Evolutionary conservation across 2,113 vertebrate genomes (phyloP).

Genomic region (Lasiurus borealis): DNA sequence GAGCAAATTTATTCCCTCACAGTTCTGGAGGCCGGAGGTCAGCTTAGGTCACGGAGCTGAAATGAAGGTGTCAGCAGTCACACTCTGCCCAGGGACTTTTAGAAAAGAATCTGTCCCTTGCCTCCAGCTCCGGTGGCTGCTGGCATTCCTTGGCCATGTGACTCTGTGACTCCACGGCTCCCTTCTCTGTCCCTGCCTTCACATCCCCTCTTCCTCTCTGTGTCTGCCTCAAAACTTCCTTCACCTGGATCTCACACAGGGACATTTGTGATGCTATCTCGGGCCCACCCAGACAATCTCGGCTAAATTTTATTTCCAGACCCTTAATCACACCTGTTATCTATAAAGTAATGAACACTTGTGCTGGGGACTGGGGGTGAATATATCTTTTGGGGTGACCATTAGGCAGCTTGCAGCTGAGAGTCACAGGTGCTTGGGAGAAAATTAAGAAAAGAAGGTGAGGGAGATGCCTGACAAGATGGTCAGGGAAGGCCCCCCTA

Average conservation of each 20-base stretch:
- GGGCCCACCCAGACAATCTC: not conserved
- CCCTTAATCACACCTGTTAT: not conserved
- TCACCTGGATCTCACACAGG: not conserved
- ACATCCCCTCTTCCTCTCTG: rapidly evolving
- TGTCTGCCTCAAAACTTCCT: not conserved
- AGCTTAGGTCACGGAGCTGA: not conserved
- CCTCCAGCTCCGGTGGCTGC: not conserved
- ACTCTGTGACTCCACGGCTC: too few relatives aligned
- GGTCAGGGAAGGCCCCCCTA: not conserved
- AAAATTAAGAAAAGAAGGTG: not conserved
- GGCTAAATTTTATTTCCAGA: not conserved
- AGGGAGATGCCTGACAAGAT: not conserved
- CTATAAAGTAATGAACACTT: not conserved
- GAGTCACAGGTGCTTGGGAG: not conserved
- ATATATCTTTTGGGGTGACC: not conserved
- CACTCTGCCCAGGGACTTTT: not conserved
- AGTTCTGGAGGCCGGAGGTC: not conserved
- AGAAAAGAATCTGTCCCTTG: not conserved
- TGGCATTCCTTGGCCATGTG: not conserved
- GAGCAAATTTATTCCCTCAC: not conserved
- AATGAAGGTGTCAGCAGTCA: rapidly evolving
- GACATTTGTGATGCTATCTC: rapidly evolving
- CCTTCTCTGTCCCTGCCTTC: rapidly evolving
- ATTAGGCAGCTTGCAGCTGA: too few relatives aligned
- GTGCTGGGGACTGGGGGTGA: not conserved